Base-by-base conservation (phyloP, 2,797 vertebrate genomes). In the Otolemur crassicaudatus region DNA sequence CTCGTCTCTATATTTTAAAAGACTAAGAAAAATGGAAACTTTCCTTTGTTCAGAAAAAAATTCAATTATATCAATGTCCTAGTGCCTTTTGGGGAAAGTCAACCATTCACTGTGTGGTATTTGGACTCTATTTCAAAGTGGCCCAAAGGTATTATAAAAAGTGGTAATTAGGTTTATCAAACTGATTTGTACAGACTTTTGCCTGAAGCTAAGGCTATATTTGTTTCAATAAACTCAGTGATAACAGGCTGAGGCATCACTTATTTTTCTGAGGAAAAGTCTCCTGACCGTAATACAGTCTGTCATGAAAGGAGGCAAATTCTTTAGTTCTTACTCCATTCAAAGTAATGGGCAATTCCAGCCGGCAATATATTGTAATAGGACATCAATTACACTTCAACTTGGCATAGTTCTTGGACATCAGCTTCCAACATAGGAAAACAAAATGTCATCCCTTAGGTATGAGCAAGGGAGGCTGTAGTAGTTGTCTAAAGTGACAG, bases 151-250 rank as follows among this genome's bases (percentile, higher is more conserved):
- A 70, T 94, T 97, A 94, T 97, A 97, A 97, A 97, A 94, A 92
- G 85, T 77, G 82, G 87, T 97, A 96, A 97, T 97, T 97, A 97
- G 92, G 61, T 97, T 97, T 97, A 96, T 97, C 96, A 97, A 94
- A 92, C 87, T 95, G 94, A 97, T 98, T 97, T 97, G 95, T 97
- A 97, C 97, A 94, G 97, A 97, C 84, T 97, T 97, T 96, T 46
- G 49, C 95, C 93, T 95, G 85, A 73, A 96, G 95, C 75, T 76
- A 94, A 93, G 84, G 81, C 84, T 94, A 63, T 87, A 95, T 97
- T 95, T 58, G 6, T 95, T 97, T 96, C 95, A 97, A 96, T 97
- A 96, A 96, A 97, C 91, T 93, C 87, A 61, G 83, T 93, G 91
- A 92, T 92, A 96, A 96, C 37, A 82, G 79, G 70, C 73, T 96